Base-by-base conservation (phyloP, 2,888 invertebrate species). In the Drosophila borborema region DNA sequence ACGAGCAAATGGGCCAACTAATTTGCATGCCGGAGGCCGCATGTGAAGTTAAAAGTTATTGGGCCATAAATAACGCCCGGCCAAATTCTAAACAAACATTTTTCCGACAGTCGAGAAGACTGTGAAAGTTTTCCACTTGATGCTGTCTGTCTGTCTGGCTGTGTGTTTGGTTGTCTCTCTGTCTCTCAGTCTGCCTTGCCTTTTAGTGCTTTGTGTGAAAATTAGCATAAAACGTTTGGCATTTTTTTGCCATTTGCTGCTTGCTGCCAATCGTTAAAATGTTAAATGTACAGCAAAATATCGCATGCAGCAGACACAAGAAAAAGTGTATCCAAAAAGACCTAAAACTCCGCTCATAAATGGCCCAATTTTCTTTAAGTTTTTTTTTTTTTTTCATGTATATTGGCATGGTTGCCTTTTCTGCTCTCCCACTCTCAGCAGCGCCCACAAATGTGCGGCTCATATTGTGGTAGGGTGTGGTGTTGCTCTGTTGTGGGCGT, bases 31-130 rank as follows among this genome's bases (percentile, higher is more conserved):
- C 48, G 55, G 63, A 46, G 84, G 84, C 87, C 90, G 83, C 85
- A 90, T 86, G 84, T 81, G 87, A 82, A 82, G 77, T 90, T 90
- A 80, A 86, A 86, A 90, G 90, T 86, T 86, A 86, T 86, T 86
- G 90, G 86, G 73, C 87, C 90, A 90, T 86, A 86, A 86, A 86
- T 89, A 90, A 90, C 90, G 86, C 85, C 64, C 62, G 62, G 71
- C 72, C 80, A 76, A 84, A 90, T 90, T 89, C 85, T 82, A 85
- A 86, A 89, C 84, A 89, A 90, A 86, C 88, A 85, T 87, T 85
- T 84, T 58, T 28, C 41, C 72, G 73, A 61, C 78, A 59, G 78
- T 65, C 65, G 68, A 67, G 67, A 56, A 65, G 70, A 54, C 84
- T 71, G 82, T 67, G 85, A 82, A 82, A 82, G 82, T 87, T 89